Evolutionary conservation across 2,113 vertebrate species (phyloP), one percentile per base, ranked within the genome.

Genomic region (Marcusenius ussheri): DNA sequence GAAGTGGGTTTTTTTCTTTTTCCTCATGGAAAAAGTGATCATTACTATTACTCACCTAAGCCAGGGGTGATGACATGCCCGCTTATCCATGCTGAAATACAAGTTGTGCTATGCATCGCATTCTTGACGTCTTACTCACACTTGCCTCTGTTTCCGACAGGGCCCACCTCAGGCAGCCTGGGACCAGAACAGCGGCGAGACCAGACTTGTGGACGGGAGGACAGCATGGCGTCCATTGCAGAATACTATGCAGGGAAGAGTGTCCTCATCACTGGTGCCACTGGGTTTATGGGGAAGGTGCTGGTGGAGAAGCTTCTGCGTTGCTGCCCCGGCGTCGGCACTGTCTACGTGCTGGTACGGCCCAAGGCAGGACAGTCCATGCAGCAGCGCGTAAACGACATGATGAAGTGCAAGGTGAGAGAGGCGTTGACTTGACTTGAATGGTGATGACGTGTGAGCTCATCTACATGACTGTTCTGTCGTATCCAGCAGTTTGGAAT

Each of bases 281-380:
- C 98, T 0, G 98, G 98, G 90, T 99, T 99, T 95, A 95, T 99
- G 97, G 98, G 98, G 9, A 99, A 99, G 93, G 98, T 99, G 86
- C 93, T 99, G 93, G 93, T 99, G 95, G 98, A 99, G 95, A 99
- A 99, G 93, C 96, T 99, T 5, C 95, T 99, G 89, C 96, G 98
- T 35, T 97, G 96, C 90, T 98, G 97, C 83, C 97, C 98, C 0
- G 93, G 97, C 0, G 96, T 99, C 86, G 96, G 96, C 91, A 93
- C 96, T 42, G 92, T 99, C 91, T 99, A 98, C 93, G 93, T 99
- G 89, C 96, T 99, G 77, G 96, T 99, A 90, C 95, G 98, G 91
- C 96, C 98, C 90, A 99, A 99, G 94, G 96, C 97, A 7, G 97
- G 97, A 1, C 98, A 98, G 90, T 97, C 96, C 3, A 97, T 97